Base-by-base conservation (phyloP, 53 echinoderm and acorn worm species). In the Pentamera pediparva region DNA sequence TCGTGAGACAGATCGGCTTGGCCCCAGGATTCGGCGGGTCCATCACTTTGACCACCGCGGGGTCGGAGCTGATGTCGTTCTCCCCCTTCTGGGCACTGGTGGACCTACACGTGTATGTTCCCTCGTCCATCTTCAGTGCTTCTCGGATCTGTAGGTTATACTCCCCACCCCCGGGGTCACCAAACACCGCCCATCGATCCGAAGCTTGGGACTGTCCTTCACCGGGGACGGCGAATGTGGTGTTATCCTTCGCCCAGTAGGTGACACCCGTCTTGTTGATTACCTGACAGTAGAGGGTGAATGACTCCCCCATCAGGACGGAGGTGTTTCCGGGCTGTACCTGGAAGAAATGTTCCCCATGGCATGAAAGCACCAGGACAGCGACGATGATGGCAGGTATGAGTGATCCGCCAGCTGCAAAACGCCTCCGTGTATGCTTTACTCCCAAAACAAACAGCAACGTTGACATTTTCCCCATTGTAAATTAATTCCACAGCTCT, bases 71-170 rank as follows among this genome's bases (percentile, higher is more conserved):
- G 29, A 92, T 62, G 36, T 82, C 81, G 37, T 35, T 49, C 39
- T 30, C 48, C 15, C 41, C 69, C 29, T 76, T 17, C 11, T 38
- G 33, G 3, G 10, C 37, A 6, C 69, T 26, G 31, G 88, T 85
- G 15, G 88, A 79, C 29, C 77, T 92, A 35, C 92, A 92, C 39
- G 63, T 62, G 67, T 92, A 92, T 7, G 43, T 18, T 3, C 88
- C 92, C 35, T 49, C 73, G 45, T 92, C 92, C 15, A n/a, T 43
- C 17, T 38, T 37, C 26, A 56, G 60, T 11, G 84, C 85, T 25
- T 65, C 53, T 0, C 79, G 52, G 54, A 93, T 69, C 64, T 89
- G 93, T 17, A 93, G 81, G 62, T 93, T 89, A 77, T 83, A 93
- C 76, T 93, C 93, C 1, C 93, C 93, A 0, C 29, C 70, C n/a